Base-by-base conservation (phyloP, 30 jellyfish, hydroid and myxozoan genomes). In the Pseudorhiza aurosa region DNA sequence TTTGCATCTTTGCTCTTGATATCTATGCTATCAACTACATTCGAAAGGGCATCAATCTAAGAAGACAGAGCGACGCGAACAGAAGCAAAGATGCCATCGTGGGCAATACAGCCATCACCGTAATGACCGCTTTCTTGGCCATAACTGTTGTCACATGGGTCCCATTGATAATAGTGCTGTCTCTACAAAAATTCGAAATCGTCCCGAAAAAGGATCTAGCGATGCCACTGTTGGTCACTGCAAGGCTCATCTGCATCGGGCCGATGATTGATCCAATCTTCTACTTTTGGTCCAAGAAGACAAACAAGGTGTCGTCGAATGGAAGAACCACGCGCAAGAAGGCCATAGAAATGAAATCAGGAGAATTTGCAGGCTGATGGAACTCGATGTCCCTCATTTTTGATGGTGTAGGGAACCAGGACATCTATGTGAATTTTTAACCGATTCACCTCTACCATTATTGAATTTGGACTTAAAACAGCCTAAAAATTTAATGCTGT, bases 261-360 rank as follows among this genome's bases (percentile, higher is more conserved):
- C 91, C 91, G 8, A 4, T 80, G 11, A 27, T 64, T 32, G 91
- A 80, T 30, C 91, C 91, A 9, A 14, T 80, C 9, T 80, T 80
- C 57, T 80, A 80, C 51, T 80, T 80, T 28, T 80, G 91, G 91
- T 80, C 91, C 0, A 64, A 58, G 58, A 59, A 32, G 47, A 40
- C 77, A 15, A 55, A 37, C 50, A 40, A 37, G 19, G 63, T 32
- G 39, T 14, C 60, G 10, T 39, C 50, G 12, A 39, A 39, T 39
- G 50, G 50, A 12, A 7, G 50, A 39, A n/a, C n/a, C n/a, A n/a
- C n/a, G n/a, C n/a, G n/a, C n/a, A n/a, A n/a, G n/a, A n/a, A n/a
- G n/a, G n/a, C n/a, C n/a, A n/a, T n/a, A n/a, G n/a, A n/a, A n/a
- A n/a, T n/a, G n/a, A n/a, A n/a, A n/a, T n/a, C n/a, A n/a, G n/a